Conservation (phyloP, 2,113 vertebrate genomes). For the Chinchilla lanigera region DNA sequence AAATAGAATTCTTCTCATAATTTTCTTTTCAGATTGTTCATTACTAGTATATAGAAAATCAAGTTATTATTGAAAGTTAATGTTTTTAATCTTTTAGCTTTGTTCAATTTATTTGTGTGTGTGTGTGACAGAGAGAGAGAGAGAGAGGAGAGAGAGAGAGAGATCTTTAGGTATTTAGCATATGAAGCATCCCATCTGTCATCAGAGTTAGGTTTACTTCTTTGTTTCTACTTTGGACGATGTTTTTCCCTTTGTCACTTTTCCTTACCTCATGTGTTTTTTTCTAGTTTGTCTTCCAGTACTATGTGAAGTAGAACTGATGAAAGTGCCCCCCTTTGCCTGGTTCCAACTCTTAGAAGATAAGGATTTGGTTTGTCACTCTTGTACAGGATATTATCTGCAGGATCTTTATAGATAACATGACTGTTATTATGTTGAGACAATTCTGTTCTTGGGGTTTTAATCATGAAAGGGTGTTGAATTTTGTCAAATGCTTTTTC, state of each 20-base stretch:
- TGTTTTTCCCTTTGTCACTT: neutral
- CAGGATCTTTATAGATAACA: neutral
- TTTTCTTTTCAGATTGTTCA: neutral
- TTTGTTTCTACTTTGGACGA: neutral
- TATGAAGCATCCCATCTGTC: neutral
- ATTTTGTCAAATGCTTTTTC: neutral
- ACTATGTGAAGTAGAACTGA: neutral
- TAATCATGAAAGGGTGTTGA: neutral
- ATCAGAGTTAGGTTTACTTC: neutral
- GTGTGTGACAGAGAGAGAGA: neutral
- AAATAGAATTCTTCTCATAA: neutral
- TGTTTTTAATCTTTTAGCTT: neutral
- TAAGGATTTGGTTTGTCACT: neutral
- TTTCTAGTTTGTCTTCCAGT: neutral
- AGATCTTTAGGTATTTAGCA: neutral
- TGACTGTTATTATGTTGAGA: neutral
- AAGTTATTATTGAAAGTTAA: neutral
- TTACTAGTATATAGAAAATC: neutral
- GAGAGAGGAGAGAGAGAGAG: neutral
- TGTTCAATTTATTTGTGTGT: neutral
- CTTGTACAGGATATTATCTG: neutral
- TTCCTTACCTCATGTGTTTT: neutral
- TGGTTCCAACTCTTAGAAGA: neutral
- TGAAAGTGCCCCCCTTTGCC: too few relatives aligned
- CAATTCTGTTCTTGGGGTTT: neutral